Conservation (phyloP, 1,140 invertebrate species). For the Amyelois transitella region DNA sequence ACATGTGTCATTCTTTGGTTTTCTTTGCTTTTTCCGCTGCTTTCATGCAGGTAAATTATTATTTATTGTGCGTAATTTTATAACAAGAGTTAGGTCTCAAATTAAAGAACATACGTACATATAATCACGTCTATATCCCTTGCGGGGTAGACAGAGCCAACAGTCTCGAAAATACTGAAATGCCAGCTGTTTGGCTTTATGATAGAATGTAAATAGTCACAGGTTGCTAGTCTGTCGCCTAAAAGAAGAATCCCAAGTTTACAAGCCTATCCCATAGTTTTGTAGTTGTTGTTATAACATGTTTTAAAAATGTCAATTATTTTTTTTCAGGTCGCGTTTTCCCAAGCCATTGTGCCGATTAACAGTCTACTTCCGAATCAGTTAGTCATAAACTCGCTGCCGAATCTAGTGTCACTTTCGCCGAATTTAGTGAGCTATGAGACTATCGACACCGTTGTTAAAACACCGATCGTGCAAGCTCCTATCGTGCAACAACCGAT, state of each 20-base stretch:
- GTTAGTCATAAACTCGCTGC: slow-evolving; percentile 14
- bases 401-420: slow-evolving; percentile 3
- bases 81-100: background rate
- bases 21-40: background rate
- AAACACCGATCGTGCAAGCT: background rate
- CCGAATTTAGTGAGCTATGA: background rate
- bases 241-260: too few species aligned
- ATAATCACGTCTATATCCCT: too few species aligned
- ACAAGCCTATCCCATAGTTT: too few species aligned
- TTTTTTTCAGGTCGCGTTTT: slow-evolving; percentile 11
- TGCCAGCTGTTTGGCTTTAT: too few species aligned
- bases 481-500: slow-evolving; percentile 10
- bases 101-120: too few species aligned
- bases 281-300: too few species aligned
- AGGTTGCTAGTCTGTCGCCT: too few species aligned
- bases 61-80: background rate
- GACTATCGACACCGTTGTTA: background rate
- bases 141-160: too few species aligned
- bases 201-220: too few species aligned
- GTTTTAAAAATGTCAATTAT: too few species aligned
- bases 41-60: background rate
- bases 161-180: too few species aligned
- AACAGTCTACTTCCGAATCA: slow-evolving; percentile 35
- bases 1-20: background rate
- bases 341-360: slow-evolving; percentile 21